Base-by-base conservation (phyloP, 2,888 invertebrate species). In the Leptopilina syphax region DNA sequence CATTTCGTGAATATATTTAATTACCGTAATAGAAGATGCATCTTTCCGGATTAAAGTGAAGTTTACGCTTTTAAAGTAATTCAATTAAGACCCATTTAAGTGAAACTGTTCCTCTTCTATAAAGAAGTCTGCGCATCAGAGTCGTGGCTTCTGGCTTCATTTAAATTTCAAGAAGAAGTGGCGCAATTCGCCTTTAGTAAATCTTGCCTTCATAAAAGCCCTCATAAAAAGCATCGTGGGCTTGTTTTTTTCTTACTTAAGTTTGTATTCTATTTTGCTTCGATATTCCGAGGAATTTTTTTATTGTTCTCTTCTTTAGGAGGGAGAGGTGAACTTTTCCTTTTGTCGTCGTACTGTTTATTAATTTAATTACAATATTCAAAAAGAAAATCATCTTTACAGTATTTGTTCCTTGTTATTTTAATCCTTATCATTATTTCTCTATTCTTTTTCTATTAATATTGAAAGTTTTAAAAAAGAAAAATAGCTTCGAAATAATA, bases 181-280 rank as follows among this genome's bases (percentile, higher is more conserved):
- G 73, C 73, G 73, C 73, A 73, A 73, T 73, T 73, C 57, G 73
- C 73, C 73, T 54, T 73, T 73, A 34, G 34, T 57, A 73, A 73
- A 73, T 73, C 73, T 73, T 73, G 73, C 54, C 73, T 73, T 73
- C 50, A 73, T 73, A 73, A 73, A 73, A 57, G 57, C 73, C 12
- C 73, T 34, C 73, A 57, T 57, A 34, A 73, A 44, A 57, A 73
- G 54, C 70, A 8, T 54, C 9, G 27, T 73, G 4, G 73, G 9
- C 57, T 57, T 73, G 8, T 70, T 54, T 27, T 57, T 57, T 7
- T 34, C 9, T 57, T 34, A 9, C 9, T 47, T 7, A 6, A 9
- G 3, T n/a, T 34, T 73, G n/a, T 73, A 57, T 57, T 73, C 34
- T 34, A 73, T 34, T 27, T 57, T 73, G 9, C 73, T 7, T 4